These are phyloP conservation scores for Channa maculata DNA, from an alignment of 2,113 vertebrate genomes.

Conservation along the genomic window DNA sequence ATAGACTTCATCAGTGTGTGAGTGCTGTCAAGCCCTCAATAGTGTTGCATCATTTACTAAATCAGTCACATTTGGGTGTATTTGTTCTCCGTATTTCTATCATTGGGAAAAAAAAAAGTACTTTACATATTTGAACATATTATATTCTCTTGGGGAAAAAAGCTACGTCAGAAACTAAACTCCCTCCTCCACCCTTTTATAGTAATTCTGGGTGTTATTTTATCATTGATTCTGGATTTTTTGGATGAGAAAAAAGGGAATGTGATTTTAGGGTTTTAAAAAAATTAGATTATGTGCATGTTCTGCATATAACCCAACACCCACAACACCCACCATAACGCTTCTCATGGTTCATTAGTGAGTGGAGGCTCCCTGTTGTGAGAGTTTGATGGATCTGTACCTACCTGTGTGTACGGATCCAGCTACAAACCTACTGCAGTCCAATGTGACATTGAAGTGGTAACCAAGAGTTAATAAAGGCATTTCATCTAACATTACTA, in stretches of 20 bases:
- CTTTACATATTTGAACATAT: no score
- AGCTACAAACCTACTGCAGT: conserved; percentile 7
- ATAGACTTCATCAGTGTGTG: conserved; percentile 31
- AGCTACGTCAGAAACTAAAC: no score
- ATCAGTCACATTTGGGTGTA: conserved; percentile 12
- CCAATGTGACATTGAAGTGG: conserved; percentile 25
- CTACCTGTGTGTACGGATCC: neutral
- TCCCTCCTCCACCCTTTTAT: no score
- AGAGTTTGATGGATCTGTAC: conserved; percentile 14
- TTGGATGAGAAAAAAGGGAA: no score
- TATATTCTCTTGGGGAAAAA: no score
- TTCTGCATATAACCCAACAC: no score
- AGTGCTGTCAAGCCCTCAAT: conserved; percentile 9
- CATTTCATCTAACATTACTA: neutral
- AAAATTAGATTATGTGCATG: no score
- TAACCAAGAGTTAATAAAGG: conserved; percentile 4
- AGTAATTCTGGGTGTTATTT: no score
- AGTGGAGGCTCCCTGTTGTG: conserved; percentile 12
- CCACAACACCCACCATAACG: neutral
- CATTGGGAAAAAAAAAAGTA: neutral
- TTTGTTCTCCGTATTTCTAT: conserved; percentile 6
- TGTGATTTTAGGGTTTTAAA: no score
- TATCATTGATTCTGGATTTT: no score
- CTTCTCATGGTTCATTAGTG: conserved; percentile 2
- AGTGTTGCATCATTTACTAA: conserved; percentile 13